A percentile compares a stretch with the other conserved stretches of the same genome.
phyloP scores from a whole-genome alignment of 53 echinoderm and acorn worm species.

The Henricia sp. region DNA sequence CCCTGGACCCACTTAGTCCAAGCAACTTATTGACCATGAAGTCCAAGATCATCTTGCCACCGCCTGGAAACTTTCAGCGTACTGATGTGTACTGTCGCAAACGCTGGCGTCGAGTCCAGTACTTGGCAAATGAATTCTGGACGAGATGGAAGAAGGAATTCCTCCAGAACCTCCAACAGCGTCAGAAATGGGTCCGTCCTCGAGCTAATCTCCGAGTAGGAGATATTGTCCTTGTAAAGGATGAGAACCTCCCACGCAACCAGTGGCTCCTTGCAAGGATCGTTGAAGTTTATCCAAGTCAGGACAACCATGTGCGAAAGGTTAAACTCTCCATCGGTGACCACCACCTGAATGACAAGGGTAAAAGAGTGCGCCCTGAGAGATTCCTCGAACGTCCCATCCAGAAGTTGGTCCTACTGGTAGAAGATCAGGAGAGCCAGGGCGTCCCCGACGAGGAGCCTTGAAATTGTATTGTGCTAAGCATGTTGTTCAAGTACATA shows the following conservation, averaged over 20 bases:
- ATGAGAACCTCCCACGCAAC: too few species aligned
- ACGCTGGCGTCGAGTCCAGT: slow-evolving; percentile 46
- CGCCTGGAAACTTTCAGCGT: slow-evolving; percentile 50
- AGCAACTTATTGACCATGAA: slow-evolving; percentile 67
- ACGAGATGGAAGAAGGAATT: slow-evolving; percentile 39
- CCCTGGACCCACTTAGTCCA: slow-evolving; percentile 52
- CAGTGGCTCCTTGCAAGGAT: too few species aligned
- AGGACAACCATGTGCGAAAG: slow-evolving; percentile 45
- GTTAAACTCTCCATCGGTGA: slow-evolving; percentile 36
- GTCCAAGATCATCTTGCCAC: slow-evolving; percentile 43
- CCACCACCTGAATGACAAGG: background rate
- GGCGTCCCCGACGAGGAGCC: slow-evolving; percentile 16
- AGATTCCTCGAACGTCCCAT: slow-evolving; percentile 25
- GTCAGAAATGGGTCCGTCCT: slow-evolving; percentile 36
- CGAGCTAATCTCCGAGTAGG: background rate
- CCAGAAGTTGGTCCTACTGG: slow-evolving; percentile 31
- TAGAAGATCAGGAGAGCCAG: background rate
- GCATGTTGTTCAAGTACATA: background rate
- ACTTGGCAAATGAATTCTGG: slow-evolving; percentile 46
- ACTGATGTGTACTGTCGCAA: slow-evolving; percentile 34
- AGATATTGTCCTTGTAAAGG: slow-evolving; percentile 42
- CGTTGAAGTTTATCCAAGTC: too few species aligned
- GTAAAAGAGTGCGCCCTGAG: background rate
- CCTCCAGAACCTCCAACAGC: slow-evolving; percentile 9
- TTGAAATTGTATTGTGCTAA: background rate